These are phyloP conservation scores for Cephus cinctus DNA, from an alignment of 1,140 invertebrate genomes.

Conservation along the genomic window DNA sequence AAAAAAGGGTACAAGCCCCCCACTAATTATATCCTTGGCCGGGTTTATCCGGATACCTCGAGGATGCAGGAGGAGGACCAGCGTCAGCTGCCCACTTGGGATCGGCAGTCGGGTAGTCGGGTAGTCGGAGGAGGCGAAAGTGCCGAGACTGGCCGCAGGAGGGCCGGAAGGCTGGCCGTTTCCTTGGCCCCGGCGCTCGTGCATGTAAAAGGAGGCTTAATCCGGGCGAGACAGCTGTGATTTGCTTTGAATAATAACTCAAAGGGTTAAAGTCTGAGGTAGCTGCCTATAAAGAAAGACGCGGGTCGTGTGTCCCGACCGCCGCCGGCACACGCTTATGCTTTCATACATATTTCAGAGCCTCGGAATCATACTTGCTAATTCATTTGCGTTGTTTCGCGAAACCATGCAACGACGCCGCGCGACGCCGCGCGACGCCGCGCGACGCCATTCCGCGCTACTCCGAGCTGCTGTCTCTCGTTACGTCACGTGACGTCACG, in stretches of 20 bases:
- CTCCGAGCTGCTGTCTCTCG: slow-evolving; percentile 5
- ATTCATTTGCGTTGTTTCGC: slow-evolving; percentile 26
- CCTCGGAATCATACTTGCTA: slow-evolving; percentile 44
- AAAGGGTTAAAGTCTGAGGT: slow-evolving; percentile 35
- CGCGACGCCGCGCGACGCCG: too few relatives aligned
- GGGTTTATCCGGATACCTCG: too few relatives aligned
- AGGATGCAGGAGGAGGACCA: too few relatives aligned
- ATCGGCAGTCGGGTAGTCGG: too few relatives aligned
- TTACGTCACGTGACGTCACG: slow-evolving; percentile 17
- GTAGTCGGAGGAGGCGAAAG: too few relatives aligned
- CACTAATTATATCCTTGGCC: too few relatives aligned
- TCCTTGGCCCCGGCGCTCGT: slow-evolving; percentile 22
- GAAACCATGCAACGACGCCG: too few relatives aligned
- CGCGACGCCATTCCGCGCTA: too few relatives aligned
- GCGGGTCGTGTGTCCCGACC: slow-evolving; percentile 19
- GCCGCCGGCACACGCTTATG: slow-evolving; percentile 31
- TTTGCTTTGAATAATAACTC: slow-evolving; percentile 54
- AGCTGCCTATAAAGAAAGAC: slow-evolving; percentile 19
- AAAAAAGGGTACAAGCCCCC: too few relatives aligned
- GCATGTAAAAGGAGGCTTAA: slow-evolving; percentile 34
- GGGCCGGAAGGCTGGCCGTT: too few relatives aligned
- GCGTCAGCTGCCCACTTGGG: too few relatives aligned
- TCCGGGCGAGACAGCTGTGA: slow-evolving; percentile 31
- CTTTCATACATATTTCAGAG: slow-evolving; percentile 51
- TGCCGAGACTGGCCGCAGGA: too few relatives aligned